phyloP scores from a whole-genome alignment of 2,797 vertebrate genomes.

The Lacerta agilis region DNA sequence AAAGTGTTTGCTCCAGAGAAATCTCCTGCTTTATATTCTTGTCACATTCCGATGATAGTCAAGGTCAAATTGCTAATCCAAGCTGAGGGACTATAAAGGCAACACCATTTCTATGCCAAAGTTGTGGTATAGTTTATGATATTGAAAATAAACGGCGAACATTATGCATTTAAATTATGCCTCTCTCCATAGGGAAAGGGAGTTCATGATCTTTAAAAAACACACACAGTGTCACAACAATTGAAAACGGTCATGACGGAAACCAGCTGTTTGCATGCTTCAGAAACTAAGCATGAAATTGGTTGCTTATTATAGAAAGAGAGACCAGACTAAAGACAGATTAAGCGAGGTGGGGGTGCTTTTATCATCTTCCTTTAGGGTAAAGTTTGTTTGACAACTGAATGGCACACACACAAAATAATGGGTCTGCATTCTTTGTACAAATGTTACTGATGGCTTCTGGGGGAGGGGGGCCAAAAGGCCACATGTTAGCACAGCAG shows the following conservation, averaged over 20 bases:
- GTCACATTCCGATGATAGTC: conserved; percentile 26
- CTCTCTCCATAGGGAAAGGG: not conserved
- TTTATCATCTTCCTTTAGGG: conserved; percentile 1
- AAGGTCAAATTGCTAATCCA: conserved; percentile 47
- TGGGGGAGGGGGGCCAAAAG: not conserved
- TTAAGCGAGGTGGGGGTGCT: not conserved
- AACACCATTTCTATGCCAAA: conserved; percentile 2
- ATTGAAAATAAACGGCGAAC: conserved; percentile 5
- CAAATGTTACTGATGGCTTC: conserved; percentile 10
- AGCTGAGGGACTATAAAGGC: conserved; percentile 14
- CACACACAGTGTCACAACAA: not conserved
- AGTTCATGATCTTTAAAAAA: not conserved
- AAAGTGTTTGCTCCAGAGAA: conserved; percentile 21
- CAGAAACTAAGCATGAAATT: conserved; percentile 40
- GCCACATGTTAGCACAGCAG: not conserved
- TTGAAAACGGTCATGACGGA: conserved; percentile 23
- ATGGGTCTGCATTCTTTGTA: not conserved
- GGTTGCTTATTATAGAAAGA: conserved; percentile 18
- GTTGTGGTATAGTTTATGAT: not conserved
- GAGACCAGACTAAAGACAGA: not conserved
- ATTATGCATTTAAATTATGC: conserved; percentile 12
- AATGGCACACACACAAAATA: not conserved
- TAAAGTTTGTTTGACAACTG: conserved; percentile 24
- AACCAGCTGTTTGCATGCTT: conserved; percentile 14
- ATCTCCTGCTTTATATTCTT: conserved; percentile 41